These are phyloP conservation scores for Desoria tigrina DNA, from an alignment of 2,888 invertebrate species.

Conservation along the genomic window DNA sequence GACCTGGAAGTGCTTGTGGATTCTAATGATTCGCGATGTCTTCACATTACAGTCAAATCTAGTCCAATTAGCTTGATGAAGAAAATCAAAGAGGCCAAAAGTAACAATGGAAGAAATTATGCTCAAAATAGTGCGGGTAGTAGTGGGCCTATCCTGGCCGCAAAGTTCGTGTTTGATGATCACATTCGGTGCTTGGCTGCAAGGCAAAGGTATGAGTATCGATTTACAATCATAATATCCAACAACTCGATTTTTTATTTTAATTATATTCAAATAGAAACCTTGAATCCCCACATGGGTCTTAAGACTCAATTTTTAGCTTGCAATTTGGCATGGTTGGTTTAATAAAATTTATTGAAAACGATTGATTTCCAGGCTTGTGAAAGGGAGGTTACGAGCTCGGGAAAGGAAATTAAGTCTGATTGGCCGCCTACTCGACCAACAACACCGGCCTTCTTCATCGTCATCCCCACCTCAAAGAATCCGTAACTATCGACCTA, in stretches of 20 bases:
- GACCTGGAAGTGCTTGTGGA: constrained; percentile 94
- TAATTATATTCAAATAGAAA: too few species aligned
- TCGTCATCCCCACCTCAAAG: not conserved
- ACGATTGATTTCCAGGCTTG: constrained; percentile 55
- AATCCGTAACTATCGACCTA: too few species aligned
- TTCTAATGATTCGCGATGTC: constrained; percentile 92
- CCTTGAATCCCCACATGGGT: too few species aligned
- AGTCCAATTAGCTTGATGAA: constrained; percentile 52
- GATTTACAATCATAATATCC: too few species aligned
- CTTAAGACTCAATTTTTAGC: not conserved
- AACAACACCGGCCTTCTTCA: constrained; percentile 55
- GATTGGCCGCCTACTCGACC: constrained; percentile 87
- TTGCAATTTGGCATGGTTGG: constrained; percentile 11
- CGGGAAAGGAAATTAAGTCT: constrained; percentile 96
- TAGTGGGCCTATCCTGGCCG: constrained; percentile 73
- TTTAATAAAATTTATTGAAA: not conserved
- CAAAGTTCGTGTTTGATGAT: constrained; percentile 96
- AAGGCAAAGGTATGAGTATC: constrained; percentile 92
- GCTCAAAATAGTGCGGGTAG: constrained; percentile 14
- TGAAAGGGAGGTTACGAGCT: constrained; percentile 84
- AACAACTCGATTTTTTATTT: constrained; percentile 5
- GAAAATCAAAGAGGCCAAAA: constrained; percentile 60
- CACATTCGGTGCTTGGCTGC: constrained; percentile 99
- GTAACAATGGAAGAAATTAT: constrained; percentile 55
- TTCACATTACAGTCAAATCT: constrained; percentile 89